Evolutionary conservation across 2,797 vertebrate genomes (phyloP).

Genomic region (Mormyrops boulengeri): DNA sequence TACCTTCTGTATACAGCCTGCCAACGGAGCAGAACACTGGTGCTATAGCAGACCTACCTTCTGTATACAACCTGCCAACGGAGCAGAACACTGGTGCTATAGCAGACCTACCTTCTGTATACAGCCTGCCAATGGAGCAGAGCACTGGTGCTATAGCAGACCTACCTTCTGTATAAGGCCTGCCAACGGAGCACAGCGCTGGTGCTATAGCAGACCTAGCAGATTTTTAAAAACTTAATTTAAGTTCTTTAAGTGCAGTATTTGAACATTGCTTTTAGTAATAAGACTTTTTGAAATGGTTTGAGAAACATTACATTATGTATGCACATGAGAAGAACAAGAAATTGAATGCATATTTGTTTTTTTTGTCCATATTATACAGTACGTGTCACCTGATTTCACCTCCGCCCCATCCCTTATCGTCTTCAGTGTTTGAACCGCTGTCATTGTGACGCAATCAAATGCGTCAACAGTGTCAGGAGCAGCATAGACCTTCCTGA

Average conservation of each 20-base stretch:
- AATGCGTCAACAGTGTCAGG: neutral
- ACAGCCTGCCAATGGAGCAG: neutral
- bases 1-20: no score
- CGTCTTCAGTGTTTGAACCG: neutral
- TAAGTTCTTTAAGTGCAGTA: neutral
- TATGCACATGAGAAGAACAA: neutral
- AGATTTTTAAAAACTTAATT: neutral
- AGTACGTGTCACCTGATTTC: neutral
- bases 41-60: no score
- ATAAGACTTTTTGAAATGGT: neutral
- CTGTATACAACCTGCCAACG: no score
- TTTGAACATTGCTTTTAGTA: neutral
- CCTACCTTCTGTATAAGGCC: neutral
- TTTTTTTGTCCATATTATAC: neutral
- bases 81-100: no score
- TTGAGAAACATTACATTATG: neutral
- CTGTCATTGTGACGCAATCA: neutral
- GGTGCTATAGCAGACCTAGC: neutral
- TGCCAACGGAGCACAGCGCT: neutral
- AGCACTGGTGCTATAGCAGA: neutral
- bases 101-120: no score
- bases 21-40: no score
- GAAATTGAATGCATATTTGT: neutral
- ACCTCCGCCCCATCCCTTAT: neutral
- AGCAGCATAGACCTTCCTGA: neutral